A percentile compares a stretch with the other conserved stretches of the same genome.
Evolutionary conservation across 2,888 invertebrate genomes (phyloP).

Genomic region (Drosophila eohydei): DNA sequence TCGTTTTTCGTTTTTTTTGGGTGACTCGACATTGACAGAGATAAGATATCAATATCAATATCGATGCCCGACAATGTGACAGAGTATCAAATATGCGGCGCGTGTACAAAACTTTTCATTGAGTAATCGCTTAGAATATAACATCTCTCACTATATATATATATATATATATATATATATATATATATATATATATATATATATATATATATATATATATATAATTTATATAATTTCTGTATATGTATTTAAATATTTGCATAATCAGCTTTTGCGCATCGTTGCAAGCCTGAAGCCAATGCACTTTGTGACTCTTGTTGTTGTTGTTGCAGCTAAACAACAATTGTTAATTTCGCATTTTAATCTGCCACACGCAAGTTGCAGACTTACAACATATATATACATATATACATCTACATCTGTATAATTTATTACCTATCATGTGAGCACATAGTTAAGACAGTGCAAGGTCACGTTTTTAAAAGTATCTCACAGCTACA

Average conservation of each 20-base stretch:
- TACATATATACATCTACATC: conserved; percentile 2
- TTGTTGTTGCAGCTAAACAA: conserved; percentile 41
- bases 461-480: conserved; percentile 35
- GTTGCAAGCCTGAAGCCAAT: conserved; percentile 51
- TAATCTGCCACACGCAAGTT: conserved; percentile 26
- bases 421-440: conserved; percentile 26
- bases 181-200: conserved; percentile 5
- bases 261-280: conserved; percentile 59
- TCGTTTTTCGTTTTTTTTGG: conserved; percentile 11
- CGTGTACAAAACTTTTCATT: conserved; percentile 31
- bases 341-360: conserved; percentile 17
- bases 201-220: conserved; percentile 4
- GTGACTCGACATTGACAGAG: conserved; percentile 60
- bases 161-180: background rate
- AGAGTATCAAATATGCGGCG: conserved; percentile 15
- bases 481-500: conserved; percentile 11
- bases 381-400: background rate
- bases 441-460: conserved; percentile 2
- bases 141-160: conserved; percentile 10
- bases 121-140: conserved; percentile 30
- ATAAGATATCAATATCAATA: conserved; percentile 55
- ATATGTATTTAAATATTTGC: conserved; percentile 14
- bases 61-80: background rate
- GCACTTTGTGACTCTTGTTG: conserved; percentile 55
- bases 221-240: background rate